phyloP scores from a whole-genome alignment of 2,888 invertebrate species.

The Hyposoter dolosus region DNA sequence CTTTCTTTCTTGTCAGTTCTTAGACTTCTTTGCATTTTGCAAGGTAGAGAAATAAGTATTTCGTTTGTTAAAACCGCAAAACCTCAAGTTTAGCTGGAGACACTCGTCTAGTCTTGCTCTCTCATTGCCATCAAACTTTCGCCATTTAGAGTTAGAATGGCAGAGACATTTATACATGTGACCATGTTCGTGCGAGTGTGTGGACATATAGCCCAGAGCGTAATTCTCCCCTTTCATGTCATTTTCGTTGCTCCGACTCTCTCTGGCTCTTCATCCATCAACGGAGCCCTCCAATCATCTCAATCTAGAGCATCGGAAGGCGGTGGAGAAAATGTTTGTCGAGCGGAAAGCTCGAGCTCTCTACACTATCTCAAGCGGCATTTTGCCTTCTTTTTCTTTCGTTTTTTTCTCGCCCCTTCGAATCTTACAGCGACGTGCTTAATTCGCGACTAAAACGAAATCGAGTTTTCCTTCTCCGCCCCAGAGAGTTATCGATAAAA shows the following conservation, averaged over 20 bases:
- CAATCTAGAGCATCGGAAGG: slow-evolving; percentile 45
- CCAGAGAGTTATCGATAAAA: slow-evolving; percentile 27
- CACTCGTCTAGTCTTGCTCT: background rate
- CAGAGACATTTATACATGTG: background rate
- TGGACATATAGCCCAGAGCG: background rate
- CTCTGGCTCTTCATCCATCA: slow-evolving; percentile 28
- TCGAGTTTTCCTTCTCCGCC: slow-evolving; percentile 13
- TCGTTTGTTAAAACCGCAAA: slow-evolving; percentile 35
- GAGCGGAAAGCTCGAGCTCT: slow-evolving; percentile 17
- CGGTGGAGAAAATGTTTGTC: slow-evolving; percentile 33
- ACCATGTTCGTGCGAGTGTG: background rate
- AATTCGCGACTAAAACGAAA: slow-evolving; percentile 39
- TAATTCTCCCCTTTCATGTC: slow-evolving; percentile 6
- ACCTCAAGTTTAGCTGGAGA: slow-evolving; percentile 26
- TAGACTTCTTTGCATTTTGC: slow-evolving; percentile 1
- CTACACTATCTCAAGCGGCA: background rate
- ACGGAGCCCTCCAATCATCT: slow-evolving; percentile 38
- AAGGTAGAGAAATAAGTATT: slow-evolving; percentile 38
- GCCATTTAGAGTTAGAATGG: background rate
- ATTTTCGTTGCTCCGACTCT: background rate
- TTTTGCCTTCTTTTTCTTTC: background rate
- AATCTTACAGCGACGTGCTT: slow-evolving; percentile 25
- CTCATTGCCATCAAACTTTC: slow-evolving; percentile 24
- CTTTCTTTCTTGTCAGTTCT: background rate
- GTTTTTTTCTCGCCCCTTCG: background rate